phyloP scores from a whole-genome alignment of 2,113 vertebrate genomes.

The Oriolus oriolus region DNA sequence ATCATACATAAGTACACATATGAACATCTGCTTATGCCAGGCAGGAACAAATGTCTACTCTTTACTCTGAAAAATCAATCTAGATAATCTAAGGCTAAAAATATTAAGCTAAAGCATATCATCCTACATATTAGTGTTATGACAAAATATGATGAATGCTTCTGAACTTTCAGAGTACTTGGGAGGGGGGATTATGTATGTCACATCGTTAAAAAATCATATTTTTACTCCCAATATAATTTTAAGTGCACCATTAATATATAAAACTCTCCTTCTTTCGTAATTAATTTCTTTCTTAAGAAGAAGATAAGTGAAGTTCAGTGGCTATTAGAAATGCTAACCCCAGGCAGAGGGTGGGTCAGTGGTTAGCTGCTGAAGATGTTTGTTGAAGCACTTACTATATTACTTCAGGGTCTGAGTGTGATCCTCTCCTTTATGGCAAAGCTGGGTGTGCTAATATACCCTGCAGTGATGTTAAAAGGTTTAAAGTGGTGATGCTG shows the following conservation, averaged over 20 bases:
- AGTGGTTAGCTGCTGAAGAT: not conserved
- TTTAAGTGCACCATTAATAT: not conserved
- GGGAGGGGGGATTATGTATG: not conserved
- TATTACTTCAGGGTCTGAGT: not conserved
- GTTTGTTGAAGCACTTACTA: not conserved
- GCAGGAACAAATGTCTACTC: not conserved
- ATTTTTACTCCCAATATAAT: not conserved
- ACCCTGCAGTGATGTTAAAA: constrained; percentile 8
- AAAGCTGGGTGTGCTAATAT: not conserved
- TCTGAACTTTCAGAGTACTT: not conserved
- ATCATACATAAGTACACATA: not conserved
- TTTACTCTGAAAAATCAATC: not conserved
- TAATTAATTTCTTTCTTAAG: not conserved
- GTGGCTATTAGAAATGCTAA: not conserved
- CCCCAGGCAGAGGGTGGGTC: not conserved
- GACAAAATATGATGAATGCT: not conserved
- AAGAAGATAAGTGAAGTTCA: not conserved
- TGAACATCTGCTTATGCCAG: not conserved
- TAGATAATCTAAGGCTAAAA: not conserved
- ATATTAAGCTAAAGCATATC: not conserved
- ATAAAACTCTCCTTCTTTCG: not conserved
- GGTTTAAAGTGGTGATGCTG: not conserved
- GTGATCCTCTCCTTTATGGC: not conserved
- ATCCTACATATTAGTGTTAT: not conserved
- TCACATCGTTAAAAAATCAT: not conserved